A percentile compares a stretch with the other conserved stretches of the same genome.
These are phyloP conservation scores for Eleutherodactylus coqui DNA, from an alignment of 2,797 vertebrate species.

Conservation along the genomic window DNA sequence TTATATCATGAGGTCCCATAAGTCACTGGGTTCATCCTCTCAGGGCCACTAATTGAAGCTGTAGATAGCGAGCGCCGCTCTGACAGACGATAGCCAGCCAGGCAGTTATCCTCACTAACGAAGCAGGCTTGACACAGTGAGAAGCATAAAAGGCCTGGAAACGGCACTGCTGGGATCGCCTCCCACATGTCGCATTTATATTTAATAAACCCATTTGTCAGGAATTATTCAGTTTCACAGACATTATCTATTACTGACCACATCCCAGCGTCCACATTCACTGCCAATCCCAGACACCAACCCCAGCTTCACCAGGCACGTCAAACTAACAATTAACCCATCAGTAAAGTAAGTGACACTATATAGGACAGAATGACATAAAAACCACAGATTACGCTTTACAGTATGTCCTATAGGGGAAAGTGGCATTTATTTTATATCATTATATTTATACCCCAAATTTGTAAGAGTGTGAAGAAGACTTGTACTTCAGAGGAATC, in stretches of 20 bases:
- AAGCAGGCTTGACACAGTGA: constrained; percentile 21
- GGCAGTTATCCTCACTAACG: constrained; percentile 43
- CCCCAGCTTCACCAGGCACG: background rate
- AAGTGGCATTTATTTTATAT: too few species aligned
- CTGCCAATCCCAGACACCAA: background rate
- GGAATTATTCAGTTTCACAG: constrained; percentile 49
- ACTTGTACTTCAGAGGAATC: background rate
- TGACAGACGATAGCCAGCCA: background rate
- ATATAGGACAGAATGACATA: too few species aligned
- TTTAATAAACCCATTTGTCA: constrained; percentile 56
- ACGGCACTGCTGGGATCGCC: constrained; percentile 27
- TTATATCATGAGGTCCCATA: background rate
- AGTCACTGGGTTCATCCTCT: background rate
- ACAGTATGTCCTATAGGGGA: too few species aligned
- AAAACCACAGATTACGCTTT: too few species aligned
- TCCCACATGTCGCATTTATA: constrained; percentile 23
- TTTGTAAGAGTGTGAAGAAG: too few species aligned
- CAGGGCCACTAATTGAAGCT: constrained; percentile 13
- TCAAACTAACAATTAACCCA: background rate
- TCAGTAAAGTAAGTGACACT: background rate
- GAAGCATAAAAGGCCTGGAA: constrained; percentile 15
- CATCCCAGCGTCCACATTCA: background rate
- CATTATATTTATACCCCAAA: too few species aligned
- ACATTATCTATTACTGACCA: constrained; percentile 28
- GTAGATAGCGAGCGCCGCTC: background rate